Base-by-base conservation (phyloP, 2,888 invertebrate genomes). In the Pandemis heparana region DNA sequence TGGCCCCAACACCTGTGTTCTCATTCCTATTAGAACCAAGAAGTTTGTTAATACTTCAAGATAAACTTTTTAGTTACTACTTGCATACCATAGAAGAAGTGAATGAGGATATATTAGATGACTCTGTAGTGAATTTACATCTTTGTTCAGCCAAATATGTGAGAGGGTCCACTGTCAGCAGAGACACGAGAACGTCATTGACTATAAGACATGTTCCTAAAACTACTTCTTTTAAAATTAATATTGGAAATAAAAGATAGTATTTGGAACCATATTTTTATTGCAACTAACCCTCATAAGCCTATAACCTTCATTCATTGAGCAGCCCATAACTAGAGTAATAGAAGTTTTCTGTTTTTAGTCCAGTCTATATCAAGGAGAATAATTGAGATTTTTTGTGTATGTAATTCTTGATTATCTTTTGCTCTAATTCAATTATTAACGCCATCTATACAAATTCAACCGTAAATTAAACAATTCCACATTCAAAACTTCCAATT, bases 171-270 rank as follows among this genome's bases (percentile, higher is more conserved):
- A 89, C 86, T 67, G 81, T 98, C 38, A 79, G 89, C 68, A 94
- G 98, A 79, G 91, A 91, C 10, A 97, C 97, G 7, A 95, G 99
- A 82, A 92, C 99, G 77, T 99, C 99, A 14, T 89, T 99, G 68
- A 99, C 99, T 14, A 98, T 99, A 79, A 95, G 99, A 86, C 97
- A 98, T 95, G 99, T 99, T 51, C 98, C 98, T 60, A 98, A 98
- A 93, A 97, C 97, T 56, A 96, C 96, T 71, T 96, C 96, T 90
- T 95, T 97, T 85, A 97, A 96, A 91, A 88, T 97, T 74, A 96
- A 95, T 85, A 95, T 96, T 84, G 92, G 92, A 61, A 91, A 89
- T 89, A 91, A 89, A 86, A 88, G 82, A 83, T 91, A 85, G 65
- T 63, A 66, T 69, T 41, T 59, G 41, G 32, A 64, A 12, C 5